phyloP scores from a whole-genome alignment of 1,140 invertebrate genomes.

The Euwallacea fornicatus region DNA sequence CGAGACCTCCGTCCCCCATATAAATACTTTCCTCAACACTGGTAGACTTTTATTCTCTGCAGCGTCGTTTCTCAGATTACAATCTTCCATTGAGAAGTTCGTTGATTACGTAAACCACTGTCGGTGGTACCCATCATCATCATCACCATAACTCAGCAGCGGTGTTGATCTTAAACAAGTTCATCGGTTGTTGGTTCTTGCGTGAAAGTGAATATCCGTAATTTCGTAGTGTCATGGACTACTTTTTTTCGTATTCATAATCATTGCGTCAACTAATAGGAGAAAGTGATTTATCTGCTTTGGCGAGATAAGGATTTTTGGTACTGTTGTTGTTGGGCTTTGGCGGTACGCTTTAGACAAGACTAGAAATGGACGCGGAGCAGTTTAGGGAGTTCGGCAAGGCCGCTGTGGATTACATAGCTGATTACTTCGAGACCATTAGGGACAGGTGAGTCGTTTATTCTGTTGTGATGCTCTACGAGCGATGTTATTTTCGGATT shows the following conservation, averaged over 20 bases:
- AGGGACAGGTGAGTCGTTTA: constrained; percentile 58
- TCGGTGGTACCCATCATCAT: too few species aligned
- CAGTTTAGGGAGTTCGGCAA: constrained; percentile 75
- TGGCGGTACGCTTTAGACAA: too few species aligned
- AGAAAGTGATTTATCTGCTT: constrained; percentile 17
- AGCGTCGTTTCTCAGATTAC: neutral
- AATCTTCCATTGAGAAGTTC: neutral
- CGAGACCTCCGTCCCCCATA: constrained; percentile 2
- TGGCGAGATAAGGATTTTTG: constrained; percentile 2
- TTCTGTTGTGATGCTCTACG: too few species aligned
- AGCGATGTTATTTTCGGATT: too few species aligned
- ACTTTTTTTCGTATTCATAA: constrained; percentile 21
- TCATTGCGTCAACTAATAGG: constrained; percentile 10
- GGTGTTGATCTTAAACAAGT: too few species aligned
- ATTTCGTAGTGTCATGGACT: constrained; percentile 18
- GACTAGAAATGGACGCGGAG: constrained; percentile 63
- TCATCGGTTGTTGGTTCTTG: neutral
- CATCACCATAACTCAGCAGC: too few species aligned
- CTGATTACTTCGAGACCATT: constrained; percentile 78
- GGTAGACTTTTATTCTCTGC: constrained; percentile 5
- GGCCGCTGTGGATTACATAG: constrained; percentile 74
- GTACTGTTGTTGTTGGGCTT: neutral
- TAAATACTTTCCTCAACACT: constrained; percentile 26
- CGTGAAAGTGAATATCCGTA: constrained; percentile 24
- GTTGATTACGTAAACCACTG: too few species aligned